These are phyloP conservation scores for Marmota flaviventris DNA, from an alignment of 2,113 vertebrate species.

Conservation along the genomic window DNA sequence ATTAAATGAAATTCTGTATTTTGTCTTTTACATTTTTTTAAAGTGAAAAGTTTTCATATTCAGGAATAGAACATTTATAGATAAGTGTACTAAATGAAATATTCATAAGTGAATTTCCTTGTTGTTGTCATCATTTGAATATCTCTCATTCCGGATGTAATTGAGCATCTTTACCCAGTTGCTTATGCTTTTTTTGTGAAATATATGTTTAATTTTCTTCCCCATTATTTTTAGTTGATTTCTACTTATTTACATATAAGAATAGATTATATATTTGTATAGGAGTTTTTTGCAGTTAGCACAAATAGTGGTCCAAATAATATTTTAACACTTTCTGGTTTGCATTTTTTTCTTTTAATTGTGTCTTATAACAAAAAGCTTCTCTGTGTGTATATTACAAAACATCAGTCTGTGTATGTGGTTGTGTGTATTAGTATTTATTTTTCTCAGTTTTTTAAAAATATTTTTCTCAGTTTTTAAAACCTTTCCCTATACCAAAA, in stretches of 20 bases:
- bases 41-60: conserved; percentile 24
- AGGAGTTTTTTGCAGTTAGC: no score
- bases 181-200: neutral
- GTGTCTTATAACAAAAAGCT: neutral
- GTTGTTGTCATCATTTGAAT: neutral
- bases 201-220: neutral
- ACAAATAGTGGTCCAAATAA: neutral
- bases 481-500: neutral
- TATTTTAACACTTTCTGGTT: neutral
- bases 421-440: neutral
- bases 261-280: neutral
- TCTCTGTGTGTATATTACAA: neutral
- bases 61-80: neutral
- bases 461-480: neutral
- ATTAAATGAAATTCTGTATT: neutral
- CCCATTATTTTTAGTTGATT: neutral
- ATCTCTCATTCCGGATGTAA: neutral
- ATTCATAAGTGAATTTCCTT: neutral
- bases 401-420: neutral
- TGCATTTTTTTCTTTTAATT: neutral
- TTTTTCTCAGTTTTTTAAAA: neutral
- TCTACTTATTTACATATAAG: neutral
- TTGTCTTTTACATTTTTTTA: neutral
- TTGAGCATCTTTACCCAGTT: neutral
- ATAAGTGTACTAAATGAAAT: neutral